Evolutionary conservation across 2,797 vertebrate genomes (phyloP).

Genomic region (Hylomyscus alleni): DNA sequence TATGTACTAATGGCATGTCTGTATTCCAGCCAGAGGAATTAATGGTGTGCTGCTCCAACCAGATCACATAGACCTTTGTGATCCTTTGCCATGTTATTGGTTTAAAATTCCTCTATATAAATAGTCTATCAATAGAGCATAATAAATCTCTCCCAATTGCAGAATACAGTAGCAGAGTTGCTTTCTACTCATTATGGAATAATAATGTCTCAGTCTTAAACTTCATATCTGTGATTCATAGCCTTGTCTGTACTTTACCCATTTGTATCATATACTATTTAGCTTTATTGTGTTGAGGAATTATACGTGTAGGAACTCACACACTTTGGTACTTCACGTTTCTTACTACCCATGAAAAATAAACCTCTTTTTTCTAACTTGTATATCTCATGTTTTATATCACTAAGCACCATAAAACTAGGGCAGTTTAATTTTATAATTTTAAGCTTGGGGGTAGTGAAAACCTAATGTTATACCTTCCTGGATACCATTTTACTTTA

Average conservation of each 20-base stretch:
- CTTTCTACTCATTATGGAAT: background rate
- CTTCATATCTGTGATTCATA: background rate
- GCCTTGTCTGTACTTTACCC: background rate
- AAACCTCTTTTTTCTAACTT: background rate
- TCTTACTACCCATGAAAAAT: background rate
- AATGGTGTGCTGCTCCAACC: background rate
- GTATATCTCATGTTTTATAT: background rate
- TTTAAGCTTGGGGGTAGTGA: background rate
- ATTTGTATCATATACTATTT: background rate
- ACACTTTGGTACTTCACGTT: background rate
- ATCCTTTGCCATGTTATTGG: background rate
- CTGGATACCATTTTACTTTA: background rate
- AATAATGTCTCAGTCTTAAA: background rate
- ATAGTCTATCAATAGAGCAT: background rate
- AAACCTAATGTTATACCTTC: background rate
- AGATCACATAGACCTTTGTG: background rate
- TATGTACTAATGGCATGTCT: no score
- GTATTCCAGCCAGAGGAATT: no score
- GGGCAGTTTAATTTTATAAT: background rate
- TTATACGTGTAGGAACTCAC: background rate
- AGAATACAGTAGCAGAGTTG: background rate
- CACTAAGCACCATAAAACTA: background rate
- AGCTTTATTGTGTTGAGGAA: accelerated
- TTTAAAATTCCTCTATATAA: no score
- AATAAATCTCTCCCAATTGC: background rate